A percentile compares a stretch with the other conserved stretches of the same genome.
phyloP scores from a whole-genome alignment of 2,797 vertebrate genomes.

The Pteropus rufus region DNA sequence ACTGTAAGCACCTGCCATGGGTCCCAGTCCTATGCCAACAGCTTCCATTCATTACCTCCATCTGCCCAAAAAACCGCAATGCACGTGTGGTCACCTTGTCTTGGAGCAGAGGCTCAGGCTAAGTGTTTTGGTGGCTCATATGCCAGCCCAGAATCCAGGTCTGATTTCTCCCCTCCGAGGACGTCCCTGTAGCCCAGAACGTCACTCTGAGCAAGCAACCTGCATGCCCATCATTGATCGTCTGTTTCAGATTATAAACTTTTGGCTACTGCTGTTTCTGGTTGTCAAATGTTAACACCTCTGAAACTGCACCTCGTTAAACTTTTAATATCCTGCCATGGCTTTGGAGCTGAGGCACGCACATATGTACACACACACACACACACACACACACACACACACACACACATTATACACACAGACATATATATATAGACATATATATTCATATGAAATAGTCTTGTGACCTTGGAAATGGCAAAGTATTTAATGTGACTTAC shows the following conservation, averaged over 20 bases:
- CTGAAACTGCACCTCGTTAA: conserved; percentile 59
- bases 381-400: no score
- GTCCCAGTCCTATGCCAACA: accelerated
- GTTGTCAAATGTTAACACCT: conserved; percentile 64
- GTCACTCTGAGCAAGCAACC: background rate
- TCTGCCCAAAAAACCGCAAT: background rate
- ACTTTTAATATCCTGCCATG: conserved; percentile 49
- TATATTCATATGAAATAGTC: background rate
- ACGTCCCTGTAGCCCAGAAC: background rate
- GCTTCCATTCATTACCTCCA: background rate
- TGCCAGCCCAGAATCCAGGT: background rate
- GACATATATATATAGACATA: no score
- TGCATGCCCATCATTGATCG: background rate
- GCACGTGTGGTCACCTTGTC: background rate
- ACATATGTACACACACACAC: no score
- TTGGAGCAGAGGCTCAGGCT: background rate
- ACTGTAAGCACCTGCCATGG: accelerated
- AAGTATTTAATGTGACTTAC: background rate
- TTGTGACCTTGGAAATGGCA: background rate
- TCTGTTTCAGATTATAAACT: conserved; percentile 57
- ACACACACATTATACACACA: background rate
- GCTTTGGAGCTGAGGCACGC: background rate
- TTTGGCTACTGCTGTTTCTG: conserved; percentile 52
- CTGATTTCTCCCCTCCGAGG: background rate
- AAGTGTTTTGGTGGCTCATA: accelerated